Evolutionary conservation across 2,888 invertebrate genomes (phyloP), one percentile per base, ranked within the genome.

Genomic region (Chymomyza procnemis): DNA sequence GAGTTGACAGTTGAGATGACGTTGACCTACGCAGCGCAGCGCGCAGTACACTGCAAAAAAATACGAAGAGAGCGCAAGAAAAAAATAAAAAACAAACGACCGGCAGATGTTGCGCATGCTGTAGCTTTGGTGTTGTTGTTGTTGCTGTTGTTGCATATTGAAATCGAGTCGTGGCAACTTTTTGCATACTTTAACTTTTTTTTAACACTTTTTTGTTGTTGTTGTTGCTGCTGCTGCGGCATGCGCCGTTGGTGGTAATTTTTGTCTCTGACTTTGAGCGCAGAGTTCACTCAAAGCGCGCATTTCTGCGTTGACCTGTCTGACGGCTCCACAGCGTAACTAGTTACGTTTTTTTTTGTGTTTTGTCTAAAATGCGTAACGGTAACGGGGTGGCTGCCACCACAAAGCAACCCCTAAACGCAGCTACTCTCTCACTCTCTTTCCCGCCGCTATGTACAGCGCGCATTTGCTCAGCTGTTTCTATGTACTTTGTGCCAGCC

Each of bases 21-120:
- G 85, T 88, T 89, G 89, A 89, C 89, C 89, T 89, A 89, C 89
- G 89, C 87, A 79, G 59, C 89, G 89, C 87, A 79, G 59, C 67
- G 85, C 70, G 67, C 79, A 78, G 65, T 57, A 52, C 64, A 64
- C 67, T 67, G 64, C 67, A 75, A 71, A 80, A 69, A 71, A 73
- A 73, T 78, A 78, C n/a, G n/a, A n/a, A n/a, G n/a, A n/a, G n/a
- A n/a, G n/a, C n/a, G n/a, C n/a, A n/a, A n/a, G n/a, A 80, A 78
- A 74, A 80, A 80, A 80, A 81, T 54, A 30, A 41, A 30, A 9
- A 63, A 56, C 63, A 41, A 41, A 69, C 66, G 57, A 3, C 47
- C 26, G 78, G 75, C 80, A 78, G 78, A 84, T 78, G 84, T 87
- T 87, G 71, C 85, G 72, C 78, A 77, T 41, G 59, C 26, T 26